phyloP scores from a whole-genome alignment of 2,113 vertebrate genomes.

The Strix aluco region DNA sequence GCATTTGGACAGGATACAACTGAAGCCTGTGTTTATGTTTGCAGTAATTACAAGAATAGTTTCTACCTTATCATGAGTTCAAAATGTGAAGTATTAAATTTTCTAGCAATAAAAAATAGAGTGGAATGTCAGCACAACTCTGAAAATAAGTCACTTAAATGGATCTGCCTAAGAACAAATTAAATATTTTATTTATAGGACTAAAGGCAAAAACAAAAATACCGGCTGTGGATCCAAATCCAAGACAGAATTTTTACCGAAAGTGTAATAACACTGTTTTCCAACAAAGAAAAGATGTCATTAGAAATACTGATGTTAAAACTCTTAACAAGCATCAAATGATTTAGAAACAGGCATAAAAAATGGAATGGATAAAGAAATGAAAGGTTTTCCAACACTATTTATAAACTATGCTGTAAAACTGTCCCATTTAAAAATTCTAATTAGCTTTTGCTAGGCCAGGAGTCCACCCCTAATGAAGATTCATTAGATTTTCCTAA shows the following conservation, averaged over 20 bases:
- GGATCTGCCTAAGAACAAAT: background rate
- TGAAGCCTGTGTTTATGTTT: background rate
- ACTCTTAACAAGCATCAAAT: background rate
- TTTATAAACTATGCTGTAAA: background rate
- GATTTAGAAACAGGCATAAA: background rate
- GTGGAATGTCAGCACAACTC: background rate
- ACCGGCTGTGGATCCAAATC: background rate
- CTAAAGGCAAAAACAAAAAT: background rate
- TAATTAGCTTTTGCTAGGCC: background rate
- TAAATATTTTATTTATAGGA: background rate
- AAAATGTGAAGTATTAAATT: conserved; percentile 8
- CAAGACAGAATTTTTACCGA: background rate
- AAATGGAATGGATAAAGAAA: background rate
- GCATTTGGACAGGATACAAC: background rate
- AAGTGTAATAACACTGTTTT: background rate
- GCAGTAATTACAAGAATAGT: background rate
- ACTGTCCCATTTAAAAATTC: background rate
- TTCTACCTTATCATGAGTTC: background rate
- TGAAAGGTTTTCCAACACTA: background rate
- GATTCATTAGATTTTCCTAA: background rate
- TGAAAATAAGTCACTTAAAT: background rate
- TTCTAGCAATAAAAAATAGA: background rate
- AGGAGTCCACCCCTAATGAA: background rate
- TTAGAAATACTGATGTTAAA: conserved; percentile 14
- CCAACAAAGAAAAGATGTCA: background rate